phyloP scores from a whole-genome alignment of 2,113 vertebrate genomes.

The Rhadina sibilatrix region DNA sequence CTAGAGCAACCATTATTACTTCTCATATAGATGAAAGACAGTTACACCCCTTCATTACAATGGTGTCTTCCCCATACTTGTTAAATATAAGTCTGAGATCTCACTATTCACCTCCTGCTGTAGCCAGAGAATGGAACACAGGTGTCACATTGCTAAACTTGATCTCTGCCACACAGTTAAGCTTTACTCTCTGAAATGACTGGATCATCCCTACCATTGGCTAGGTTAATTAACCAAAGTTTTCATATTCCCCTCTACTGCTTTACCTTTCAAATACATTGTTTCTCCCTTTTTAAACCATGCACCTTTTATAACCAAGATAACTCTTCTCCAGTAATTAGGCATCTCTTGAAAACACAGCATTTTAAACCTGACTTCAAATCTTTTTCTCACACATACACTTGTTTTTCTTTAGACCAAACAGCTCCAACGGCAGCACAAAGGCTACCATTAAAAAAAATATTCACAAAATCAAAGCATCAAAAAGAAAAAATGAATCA shows the following conservation, averaged over 20 bases:
- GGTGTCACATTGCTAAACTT: constrained; percentile 53
- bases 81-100: constrained; percentile 44
- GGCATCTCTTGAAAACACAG: background rate
- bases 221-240: constrained; percentile 48
- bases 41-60: constrained; percentile 29
- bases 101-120: constrained; percentile 56
- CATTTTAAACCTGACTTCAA: constrained; percentile 13
- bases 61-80: constrained; percentile 18
- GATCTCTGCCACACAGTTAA: constrained; percentile 34
- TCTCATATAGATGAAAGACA: constrained; percentile 24
- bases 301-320: background rate
- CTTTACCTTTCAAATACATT: background rate
- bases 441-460: background rate
- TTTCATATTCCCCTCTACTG: background rate
- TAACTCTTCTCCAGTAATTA: constrained; percentile 18
- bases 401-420: background rate
- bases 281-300: background rate
- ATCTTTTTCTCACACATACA: background rate
- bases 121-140: constrained; percentile 52
- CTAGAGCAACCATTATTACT: constrained; percentile 29
- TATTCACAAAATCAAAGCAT: background rate
- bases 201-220: constrained; percentile 25
- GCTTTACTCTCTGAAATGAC: constrained; percentile 25
- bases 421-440: background rate
- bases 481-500: background rate